Evolutionary conservation across 2,113 vertebrate genomes (phyloP).

Genomic region (Lepisosteus oculatus): DNA sequence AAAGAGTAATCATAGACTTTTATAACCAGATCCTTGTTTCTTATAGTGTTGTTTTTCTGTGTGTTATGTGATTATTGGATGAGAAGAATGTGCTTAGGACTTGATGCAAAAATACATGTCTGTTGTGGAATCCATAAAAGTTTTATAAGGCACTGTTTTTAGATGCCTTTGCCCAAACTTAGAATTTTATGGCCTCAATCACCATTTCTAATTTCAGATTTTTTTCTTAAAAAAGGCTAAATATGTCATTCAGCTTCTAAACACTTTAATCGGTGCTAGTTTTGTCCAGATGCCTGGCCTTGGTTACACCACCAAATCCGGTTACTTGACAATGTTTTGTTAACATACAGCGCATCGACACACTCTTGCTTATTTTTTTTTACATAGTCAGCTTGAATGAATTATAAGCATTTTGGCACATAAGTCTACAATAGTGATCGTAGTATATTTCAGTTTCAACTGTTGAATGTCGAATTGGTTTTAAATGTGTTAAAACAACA

Average conservation of each 20-base stretch:
- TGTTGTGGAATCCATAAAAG: conserved; percentile 21
- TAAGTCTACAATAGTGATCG: no score
- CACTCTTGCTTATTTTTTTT: no score
- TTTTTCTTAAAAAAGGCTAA: neutral
- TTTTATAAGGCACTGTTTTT: conserved; percentile 22
- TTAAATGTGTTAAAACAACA: no score
- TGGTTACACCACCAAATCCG: neutral
- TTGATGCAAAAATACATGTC: conserved; percentile 19
- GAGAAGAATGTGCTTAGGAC: conserved; percentile 12
- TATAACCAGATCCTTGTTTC: neutral
- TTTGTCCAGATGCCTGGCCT: neutral
- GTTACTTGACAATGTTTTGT: neutral
- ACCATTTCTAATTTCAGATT: conserved; percentile 27
- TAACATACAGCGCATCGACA: neutral
- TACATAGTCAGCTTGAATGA: neutral
- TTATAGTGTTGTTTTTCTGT: neutral
- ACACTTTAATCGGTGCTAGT: conserved; percentile 4
- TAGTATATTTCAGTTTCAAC: no score
- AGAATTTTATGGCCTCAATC: conserved; percentile 12
- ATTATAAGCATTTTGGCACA: neutral
- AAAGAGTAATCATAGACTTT: conserved; percentile 6
- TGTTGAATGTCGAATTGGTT: no score
- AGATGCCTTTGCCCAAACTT: conserved; percentile 20
- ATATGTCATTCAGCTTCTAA: conserved; percentile 7
- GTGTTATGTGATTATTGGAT: conserved; percentile 22